phyloP scores from a whole-genome alignment of 2,888 invertebrate genomes.

The Tinea pellionella region DNA sequence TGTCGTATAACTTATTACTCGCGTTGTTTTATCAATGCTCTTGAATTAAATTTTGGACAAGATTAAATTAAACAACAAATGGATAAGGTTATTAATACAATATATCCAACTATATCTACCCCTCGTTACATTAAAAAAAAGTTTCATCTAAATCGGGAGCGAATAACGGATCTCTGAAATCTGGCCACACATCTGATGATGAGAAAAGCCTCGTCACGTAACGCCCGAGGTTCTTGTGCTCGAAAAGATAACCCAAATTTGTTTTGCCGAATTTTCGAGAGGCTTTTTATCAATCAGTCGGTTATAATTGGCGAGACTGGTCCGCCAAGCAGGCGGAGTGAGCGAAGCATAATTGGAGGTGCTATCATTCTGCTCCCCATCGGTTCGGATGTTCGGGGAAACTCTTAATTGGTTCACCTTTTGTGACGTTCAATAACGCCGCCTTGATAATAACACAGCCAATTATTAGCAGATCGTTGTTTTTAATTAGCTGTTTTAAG shows the following conservation, averaged over 20 bases:
- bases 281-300: constrained; percentile 56
- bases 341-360: constrained; percentile 53
- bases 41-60: neutral
- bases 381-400: constrained; percentile 61
- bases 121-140: neutral
- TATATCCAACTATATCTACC: too few species aligned
- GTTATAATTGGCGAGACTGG: constrained; percentile 55
- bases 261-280: constrained; percentile 47
- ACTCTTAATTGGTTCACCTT: constrained; percentile 66
- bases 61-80: too few species aligned
- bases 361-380: constrained; percentile 62
- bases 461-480: constrained; percentile 60
- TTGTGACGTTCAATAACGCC: constrained; percentile 61
- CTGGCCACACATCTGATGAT: neutral
- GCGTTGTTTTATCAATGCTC: neutral
- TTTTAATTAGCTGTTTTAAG: constrained; percentile 46
- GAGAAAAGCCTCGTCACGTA: constrained; percentile 21
- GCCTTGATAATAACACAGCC: constrained; percentile 57
- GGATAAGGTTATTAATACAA: too few species aligned
- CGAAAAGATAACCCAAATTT: constrained; percentile 24
- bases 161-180: neutral
- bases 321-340: constrained; percentile 32
- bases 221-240: constrained; percentile 33
- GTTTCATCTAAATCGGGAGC: neutral
- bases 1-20: neutral